Evolutionary conservation across 35 echinoderm and acorn worm genomes (phyloP), one percentile per base, ranked within the genome.

Genomic region (Eucidaris tribuloides): DNA sequence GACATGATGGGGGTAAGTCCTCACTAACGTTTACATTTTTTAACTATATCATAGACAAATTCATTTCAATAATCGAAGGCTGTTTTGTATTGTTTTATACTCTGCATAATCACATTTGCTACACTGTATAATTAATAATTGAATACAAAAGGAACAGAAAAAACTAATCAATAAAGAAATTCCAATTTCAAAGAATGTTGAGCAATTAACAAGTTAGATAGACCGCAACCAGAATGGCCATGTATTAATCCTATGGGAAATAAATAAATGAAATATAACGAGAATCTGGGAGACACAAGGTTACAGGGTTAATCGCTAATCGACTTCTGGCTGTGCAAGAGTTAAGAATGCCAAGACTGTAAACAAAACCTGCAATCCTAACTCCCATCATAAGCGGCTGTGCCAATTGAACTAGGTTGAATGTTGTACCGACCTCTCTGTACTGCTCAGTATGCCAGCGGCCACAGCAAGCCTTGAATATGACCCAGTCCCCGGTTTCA

Each of bases 341-440:
- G n/a, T n/a, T n/a, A n/a, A n/a, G n/a, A n/a, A n/a, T n/a, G n/a
- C n/a, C n/a, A 2, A 63, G 62, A 45, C 20, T 76, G 37, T 17
- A 42, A 45, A 43, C 11, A 30, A 38, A 82, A 97, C 94, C 94
- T 97, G 34, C 5, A 97, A 33, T 60, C 94, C 90, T 25, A 89
- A 41, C 63, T 97, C n/a, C 90, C 29, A 89, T 92, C 49, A 86
- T 76, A 62, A 89, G 79, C 2, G 92, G 78, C 40, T 82, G 56
- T 77, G 94, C 94, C n/a, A n/a, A n/a, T 89, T 92, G 92, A 37
- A 97, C 94, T 27, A 97, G 54, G 54, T 97, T 97, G 28, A n/a
- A 97, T 34, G 18, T 41, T 77, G 46, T 72, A 70, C 65, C 80
- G 66, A 37, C 71, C 65, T 5, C 81, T 71, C 37, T 83, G 65